These are phyloP conservation scores for Andrena camellia DNA, from an alignment of 2,888 invertebrate species.

Conservation along the genomic window DNA sequence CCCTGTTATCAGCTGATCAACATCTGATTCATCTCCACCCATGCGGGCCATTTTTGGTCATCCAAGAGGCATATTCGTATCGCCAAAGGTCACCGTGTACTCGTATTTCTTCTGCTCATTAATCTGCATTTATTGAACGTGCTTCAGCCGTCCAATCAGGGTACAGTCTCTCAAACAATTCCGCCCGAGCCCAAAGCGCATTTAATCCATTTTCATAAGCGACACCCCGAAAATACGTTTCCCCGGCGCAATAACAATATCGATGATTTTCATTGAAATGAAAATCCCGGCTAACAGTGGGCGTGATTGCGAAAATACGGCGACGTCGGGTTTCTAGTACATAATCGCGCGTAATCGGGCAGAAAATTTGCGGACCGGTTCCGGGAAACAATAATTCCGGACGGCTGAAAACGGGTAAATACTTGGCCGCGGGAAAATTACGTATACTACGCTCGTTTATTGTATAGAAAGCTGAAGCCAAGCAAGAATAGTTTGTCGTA, in stretches of 20 bases:
- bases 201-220: conserved; percentile 70
- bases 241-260: conserved; percentile 67
- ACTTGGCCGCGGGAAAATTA: conserved; percentile 11
- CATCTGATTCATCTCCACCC: too few species aligned
- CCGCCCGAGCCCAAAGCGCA: conserved; percentile 37
- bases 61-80: not conserved
- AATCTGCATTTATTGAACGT: not conserved
- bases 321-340: conserved; percentile 18
- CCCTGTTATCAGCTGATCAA: too few species aligned
- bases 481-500: conserved; percentile 13
- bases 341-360: conserved; percentile 58
- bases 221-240: conserved; percentile 57
- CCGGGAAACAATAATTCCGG: conserved; percentile 23
- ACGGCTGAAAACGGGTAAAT: conserved; percentile 7
- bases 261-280: conserved; percentile 75
- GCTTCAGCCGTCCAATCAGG: not conserved
- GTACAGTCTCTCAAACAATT: conserved; percentile 43
- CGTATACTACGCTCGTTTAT: not conserved
- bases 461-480: not conserved
- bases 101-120: not conserved
- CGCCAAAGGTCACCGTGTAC: not conserved
- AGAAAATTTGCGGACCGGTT: conserved; percentile 49
- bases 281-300: conserved; percentile 45
- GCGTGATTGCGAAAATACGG: conserved; percentile 66
- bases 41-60: too few species aligned